Evolutionary conservation across 1,140 invertebrate species (phyloP), one percentile per base, ranked within the genome.

Genomic region (Latrodectus geometricus): DNA sequence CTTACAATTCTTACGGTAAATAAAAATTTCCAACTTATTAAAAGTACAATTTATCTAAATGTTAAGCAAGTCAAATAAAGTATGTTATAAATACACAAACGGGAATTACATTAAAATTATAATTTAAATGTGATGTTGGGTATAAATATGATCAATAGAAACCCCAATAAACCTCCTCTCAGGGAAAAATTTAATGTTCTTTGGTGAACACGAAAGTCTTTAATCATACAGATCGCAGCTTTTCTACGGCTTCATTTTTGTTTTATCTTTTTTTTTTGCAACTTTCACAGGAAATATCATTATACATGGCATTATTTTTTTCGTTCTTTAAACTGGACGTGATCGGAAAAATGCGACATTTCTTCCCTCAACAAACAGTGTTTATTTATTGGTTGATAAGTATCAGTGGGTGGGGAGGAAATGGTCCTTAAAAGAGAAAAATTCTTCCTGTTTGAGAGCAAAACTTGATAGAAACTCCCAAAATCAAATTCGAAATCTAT

Each of bases 401-500:
- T 77, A 69, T 68, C 65, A 15, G 73, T 50, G 68, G 56, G 82
- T 11, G 82, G 81, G 82, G 21, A 78, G 65, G 83, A 86, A 78
- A 78, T 86, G 83, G 75, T 72, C 74, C 75, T 86, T 86, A 86
- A 86, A 86, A 86, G 83, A 77, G 79, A 68, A 61, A 50, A 56
- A 84, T 77, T 86, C 77, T 86, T 86, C 83, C 83, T 78, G 65
- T 86, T 86, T 78, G 68, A 80, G 69, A 54, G 77, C 20, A 49
- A 80, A 80, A 87, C 76, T 87, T 80, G 85, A 87, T 87, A 80
- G 77, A 80, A 87, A 87, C 79, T 87, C 77, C 85, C 76, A 87
- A 87, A 87, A 87, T 87, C 85, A 87, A 87, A 87, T 87, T 87
- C 77, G 85, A 87, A 87, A 87, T 87, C 76, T 87, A 87, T 87